phyloP scores from a whole-genome alignment of 2,113 vertebrate genomes.

The Petrocephalus zakoni region DNA sequence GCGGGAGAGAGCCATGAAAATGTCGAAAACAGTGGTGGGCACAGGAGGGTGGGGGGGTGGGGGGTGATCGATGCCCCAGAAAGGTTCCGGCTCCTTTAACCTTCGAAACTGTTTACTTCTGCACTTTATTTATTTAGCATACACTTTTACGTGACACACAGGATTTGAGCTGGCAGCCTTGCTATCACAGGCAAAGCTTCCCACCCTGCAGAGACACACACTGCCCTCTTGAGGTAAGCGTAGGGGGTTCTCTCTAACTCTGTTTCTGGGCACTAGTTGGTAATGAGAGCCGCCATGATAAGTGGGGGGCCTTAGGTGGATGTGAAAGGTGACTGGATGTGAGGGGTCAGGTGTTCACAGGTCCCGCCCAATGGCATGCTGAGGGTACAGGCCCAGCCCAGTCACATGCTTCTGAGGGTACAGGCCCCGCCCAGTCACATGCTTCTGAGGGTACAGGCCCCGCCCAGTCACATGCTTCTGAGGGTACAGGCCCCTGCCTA shows the following conservation, averaged over 20 bases:
- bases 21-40: neutral
- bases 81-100: neutral
- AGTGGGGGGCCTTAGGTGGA: conserved; percentile 1
- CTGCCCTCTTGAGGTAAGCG: neutral
- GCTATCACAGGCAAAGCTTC: neutral
- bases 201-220: neutral
- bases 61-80: neutral
- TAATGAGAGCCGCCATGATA: conserved; percentile 7
- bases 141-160: neutral
- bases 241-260: neutral
- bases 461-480: neutral
- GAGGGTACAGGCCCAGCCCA: too few species aligned
- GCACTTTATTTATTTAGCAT: neutral
- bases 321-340: conserved; percentile 23
- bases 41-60: neutral
- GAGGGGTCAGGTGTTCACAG: conserved; percentile 15
- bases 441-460: too few species aligned
- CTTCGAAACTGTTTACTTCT: neutral
- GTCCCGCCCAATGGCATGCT: neutral
- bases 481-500: neutral
- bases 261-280: neutral
- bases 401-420: too few species aligned
- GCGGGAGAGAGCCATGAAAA: neutral
- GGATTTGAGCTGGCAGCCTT: neutral
- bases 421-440: too few species aligned